Percentiles rank a stretch among this genome's conserved stretches.
Conservation (phyloP, 2,888 invertebrate genomes). For the Apamea monoglypha region DNA sequence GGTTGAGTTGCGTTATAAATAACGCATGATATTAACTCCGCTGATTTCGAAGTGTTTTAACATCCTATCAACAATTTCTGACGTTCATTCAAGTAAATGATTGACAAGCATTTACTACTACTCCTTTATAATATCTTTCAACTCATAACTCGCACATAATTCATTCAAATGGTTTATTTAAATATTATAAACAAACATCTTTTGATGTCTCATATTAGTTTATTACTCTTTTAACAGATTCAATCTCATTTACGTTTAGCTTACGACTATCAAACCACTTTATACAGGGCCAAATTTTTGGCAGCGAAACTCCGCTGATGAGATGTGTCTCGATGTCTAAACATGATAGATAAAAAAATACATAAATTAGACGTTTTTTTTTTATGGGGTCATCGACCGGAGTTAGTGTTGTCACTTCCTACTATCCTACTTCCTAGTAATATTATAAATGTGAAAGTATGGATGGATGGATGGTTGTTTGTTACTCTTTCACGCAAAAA, state of each 20-base stretch:
- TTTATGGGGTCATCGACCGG: too few relatives aligned
- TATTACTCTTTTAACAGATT: constrained; percentile 20
- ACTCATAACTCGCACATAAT: constrained; percentile 12
- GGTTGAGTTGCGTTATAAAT: background rate
- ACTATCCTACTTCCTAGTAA: too few relatives aligned
- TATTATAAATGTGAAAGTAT: too few relatives aligned
- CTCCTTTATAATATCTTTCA: constrained; percentile 14
- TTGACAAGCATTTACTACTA: constrained; percentile 13
- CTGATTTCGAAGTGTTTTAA: background rate
- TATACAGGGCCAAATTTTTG: background rate
- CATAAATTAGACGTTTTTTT: too few relatives aligned
- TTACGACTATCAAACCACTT: constrained; percentile 19
- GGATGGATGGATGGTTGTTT: too few relatives aligned
- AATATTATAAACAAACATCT: constrained; percentile 20
- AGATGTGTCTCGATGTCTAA: too few relatives aligned
- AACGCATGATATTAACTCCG: background rate
- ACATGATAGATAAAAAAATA: too few relatives aligned
- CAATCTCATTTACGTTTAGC: constrained; percentile 32
- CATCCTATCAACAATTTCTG: background rate
- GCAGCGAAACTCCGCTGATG: background rate
- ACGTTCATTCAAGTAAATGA: constrained; percentile 5
- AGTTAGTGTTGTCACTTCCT: too few relatives aligned
- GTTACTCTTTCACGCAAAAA: too few relatives aligned
- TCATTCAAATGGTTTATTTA: constrained; percentile 16
- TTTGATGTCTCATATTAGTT: constrained; percentile 36